phyloP scores from a whole-genome alignment of 2,797 vertebrate species.

The Vireo griseus region DNA sequence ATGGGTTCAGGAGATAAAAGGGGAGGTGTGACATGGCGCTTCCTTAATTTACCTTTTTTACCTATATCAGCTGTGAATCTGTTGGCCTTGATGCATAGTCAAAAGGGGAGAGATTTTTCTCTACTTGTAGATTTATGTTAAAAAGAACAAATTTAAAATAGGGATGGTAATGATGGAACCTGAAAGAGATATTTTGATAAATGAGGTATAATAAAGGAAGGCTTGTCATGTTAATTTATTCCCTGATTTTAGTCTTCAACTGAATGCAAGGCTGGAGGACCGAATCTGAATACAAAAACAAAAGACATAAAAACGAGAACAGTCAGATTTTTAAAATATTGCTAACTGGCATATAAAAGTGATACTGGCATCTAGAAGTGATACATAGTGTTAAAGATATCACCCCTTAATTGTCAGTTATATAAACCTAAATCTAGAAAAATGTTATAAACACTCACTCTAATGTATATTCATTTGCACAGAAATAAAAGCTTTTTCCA shows the following conservation, averaged over 20 bases:
- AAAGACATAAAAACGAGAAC: background rate
- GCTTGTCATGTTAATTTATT: background rate
- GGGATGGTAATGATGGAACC: background rate
- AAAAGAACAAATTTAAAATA: conserved; percentile 6
- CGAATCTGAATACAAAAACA: background rate
- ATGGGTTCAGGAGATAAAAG: background rate
- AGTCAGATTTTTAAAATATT: background rate
- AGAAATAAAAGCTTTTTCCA: background rate
- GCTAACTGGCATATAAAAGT: background rate
- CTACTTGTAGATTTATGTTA: background rate
- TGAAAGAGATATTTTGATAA: background rate
- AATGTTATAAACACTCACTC: background rate
- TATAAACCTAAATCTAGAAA: background rate
- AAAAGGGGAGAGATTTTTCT: background rate
- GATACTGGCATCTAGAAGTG: background rate
- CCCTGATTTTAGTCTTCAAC: background rate
- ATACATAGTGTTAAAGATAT: background rate
- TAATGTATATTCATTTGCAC: background rate
- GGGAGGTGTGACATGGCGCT: background rate
- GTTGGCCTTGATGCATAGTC: background rate
- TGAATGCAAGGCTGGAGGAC: background rate
- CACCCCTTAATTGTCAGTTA: background rate
- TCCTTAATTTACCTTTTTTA: conserved; percentile 29
- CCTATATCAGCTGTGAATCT: background rate
- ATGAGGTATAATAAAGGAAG: background rate